Evolutionary conservation across 2,113 vertebrate genomes (phyloP).

Genomic region (Phainopepla nitens): DNA sequence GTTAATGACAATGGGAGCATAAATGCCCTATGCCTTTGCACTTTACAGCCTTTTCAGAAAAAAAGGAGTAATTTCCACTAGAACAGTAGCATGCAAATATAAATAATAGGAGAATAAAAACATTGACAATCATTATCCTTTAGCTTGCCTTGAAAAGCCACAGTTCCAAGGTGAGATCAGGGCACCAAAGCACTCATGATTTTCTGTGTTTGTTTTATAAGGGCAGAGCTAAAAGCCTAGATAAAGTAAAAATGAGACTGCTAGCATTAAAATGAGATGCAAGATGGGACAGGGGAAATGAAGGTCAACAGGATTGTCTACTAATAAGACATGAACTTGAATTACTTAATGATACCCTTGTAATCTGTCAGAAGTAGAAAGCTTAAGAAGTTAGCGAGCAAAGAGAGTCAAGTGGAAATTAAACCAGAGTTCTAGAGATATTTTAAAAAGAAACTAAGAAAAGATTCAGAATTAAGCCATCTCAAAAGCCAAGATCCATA

Average conservation of each 20-base stretch:
- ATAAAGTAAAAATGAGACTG: background rate
- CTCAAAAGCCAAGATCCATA: background rate
- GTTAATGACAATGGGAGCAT: background rate
- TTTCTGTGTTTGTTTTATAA: background rate
- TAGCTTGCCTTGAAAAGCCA: background rate
- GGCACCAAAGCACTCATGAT: background rate
- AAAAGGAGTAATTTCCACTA: background rate
- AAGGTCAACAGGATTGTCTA: conserved; percentile 57
- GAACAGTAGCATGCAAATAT: background rate
- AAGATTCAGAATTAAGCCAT: background rate
- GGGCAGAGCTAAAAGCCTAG: background rate
- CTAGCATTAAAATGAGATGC: conserved; percentile 1
- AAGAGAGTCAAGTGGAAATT: conserved; percentile 23
- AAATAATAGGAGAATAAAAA: background rate
- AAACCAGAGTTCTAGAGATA: background rate
- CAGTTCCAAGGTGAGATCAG: background rate
- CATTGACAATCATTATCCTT: background rate
- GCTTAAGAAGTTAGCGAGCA: conserved; percentile 1
- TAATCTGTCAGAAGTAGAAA: conserved; percentile 43
- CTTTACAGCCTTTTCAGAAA: background rate
- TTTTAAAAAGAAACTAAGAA: background rate
- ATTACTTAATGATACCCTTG: conserved; percentile 53
- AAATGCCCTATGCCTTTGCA: background rate
- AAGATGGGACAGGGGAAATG: background rate
- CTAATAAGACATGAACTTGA: conserved; percentile 57